These are phyloP conservation scores for Brassicogethes aeneus DNA, from an alignment of 2,888 invertebrate genomes.

Conservation along the genomic window DNA sequence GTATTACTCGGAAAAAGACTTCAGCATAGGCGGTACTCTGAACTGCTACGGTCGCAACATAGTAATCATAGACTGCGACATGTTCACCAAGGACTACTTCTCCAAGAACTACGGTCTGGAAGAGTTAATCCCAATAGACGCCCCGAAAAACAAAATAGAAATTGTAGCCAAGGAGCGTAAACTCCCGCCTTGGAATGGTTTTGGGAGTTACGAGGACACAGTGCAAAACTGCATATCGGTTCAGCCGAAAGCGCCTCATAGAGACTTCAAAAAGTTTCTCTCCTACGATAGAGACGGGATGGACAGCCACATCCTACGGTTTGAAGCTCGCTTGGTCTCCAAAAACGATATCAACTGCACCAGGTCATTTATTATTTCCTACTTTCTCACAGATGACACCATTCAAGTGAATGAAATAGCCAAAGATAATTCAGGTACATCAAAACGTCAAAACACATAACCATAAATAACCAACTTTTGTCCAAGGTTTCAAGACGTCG, in stretches of 20 bases:
- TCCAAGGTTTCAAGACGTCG: slow-evolving; percentile 45
- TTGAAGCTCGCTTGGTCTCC: slow-evolving; percentile 67
- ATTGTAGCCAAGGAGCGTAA: slow-evolving; percentile 39
- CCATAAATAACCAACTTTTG: background rate
- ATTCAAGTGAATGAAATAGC: slow-evolving; percentile 73
- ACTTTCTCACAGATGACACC: slow-evolving; percentile 75
- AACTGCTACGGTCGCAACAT: slow-evolving; percentile 77
- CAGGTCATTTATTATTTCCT: slow-evolving; percentile 72
- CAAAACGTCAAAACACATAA: slow-evolving; percentile 10
- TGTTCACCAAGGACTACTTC: slow-evolving; percentile 80
- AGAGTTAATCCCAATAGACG: slow-evolving; percentile 53
- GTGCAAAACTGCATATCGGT: slow-evolving; percentile 78
- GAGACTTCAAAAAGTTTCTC: slow-evolving; percentile 73
- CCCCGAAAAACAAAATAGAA: slow-evolving; percentile 39
- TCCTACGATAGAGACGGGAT: slow-evolving; percentile 68
- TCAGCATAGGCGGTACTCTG: slow-evolving; percentile 53
- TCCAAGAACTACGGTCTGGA: slow-evolving; percentile 44
- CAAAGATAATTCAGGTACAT: slow-evolving; percentile 30
- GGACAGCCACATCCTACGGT: slow-evolving; percentile 70
- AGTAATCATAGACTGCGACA: slow-evolving; percentile 74
- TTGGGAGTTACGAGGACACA: slow-evolving; percentile 82
- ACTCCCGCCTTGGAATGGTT: slow-evolving; percentile 85
- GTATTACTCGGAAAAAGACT: slow-evolving; percentile 61
- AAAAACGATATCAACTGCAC: slow-evolving; percentile 55
- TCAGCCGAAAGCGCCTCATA: slow-evolving; percentile 66